These are phyloP conservation scores for Xiphorhynchus erythropygius DNA, from an alignment of 2,797 vertebrate genomes.

Conservation along the genomic window DNA sequence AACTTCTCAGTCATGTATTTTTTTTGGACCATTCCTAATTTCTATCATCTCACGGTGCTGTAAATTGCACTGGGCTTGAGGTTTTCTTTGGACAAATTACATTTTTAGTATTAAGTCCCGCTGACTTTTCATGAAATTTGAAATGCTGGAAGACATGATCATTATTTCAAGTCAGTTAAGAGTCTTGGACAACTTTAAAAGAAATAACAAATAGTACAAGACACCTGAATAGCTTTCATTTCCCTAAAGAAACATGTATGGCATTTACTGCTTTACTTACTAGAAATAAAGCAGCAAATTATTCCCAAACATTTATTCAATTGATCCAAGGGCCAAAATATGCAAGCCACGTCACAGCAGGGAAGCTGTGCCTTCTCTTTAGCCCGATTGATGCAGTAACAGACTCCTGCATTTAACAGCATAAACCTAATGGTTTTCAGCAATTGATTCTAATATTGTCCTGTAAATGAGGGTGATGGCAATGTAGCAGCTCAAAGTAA, in stretches of 20 bases:
- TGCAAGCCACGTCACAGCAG: fast-evolving
- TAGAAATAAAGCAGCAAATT: background rate
- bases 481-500: background rate
- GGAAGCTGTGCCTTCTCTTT: background rate
- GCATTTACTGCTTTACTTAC: background rate
- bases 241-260: background rate
- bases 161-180: background rate
- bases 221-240: background rate
- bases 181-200: background rate
- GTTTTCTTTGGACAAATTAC: background rate
- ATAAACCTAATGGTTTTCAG: background rate
- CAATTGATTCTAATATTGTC: background rate
- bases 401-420: background rate
- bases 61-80: background rate
- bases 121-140: background rate
- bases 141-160: background rate
- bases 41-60: background rate
- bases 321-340: background rate
- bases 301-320: background rate
- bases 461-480: background rate
- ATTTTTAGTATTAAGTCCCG: background rate
- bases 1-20: background rate
- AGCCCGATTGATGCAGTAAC: background rate
- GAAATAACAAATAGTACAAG: background rate
- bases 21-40: background rate